Percentiles rank a stretch among this genome's conserved stretches.
These are phyloP conservation scores for Knipowitschia caucasica DNA, from an alignment of 2,797 vertebrate species.

Conservation along the genomic window DNA sequence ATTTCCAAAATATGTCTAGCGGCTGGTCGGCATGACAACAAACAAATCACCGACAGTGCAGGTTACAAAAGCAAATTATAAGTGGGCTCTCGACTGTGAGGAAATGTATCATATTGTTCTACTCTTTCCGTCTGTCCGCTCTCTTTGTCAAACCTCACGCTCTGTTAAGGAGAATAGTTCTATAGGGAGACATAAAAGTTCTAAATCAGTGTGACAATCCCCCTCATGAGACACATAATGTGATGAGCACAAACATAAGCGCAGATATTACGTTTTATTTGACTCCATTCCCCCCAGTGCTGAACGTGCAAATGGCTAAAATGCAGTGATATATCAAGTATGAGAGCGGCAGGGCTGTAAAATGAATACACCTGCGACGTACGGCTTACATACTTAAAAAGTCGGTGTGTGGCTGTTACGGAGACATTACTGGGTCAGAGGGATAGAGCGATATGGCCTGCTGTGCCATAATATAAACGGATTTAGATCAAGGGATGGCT, in stretches of 20 bases:
- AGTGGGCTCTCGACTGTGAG: too few species aligned
- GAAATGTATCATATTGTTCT: constrained; percentile 39
- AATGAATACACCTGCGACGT: constrained; percentile 34
- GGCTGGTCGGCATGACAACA: too few species aligned
- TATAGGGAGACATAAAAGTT: constrained; percentile 21
- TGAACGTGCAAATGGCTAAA: constrained; percentile 37
- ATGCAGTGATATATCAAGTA: constrained; percentile 27
- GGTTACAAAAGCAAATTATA: too few species aligned
- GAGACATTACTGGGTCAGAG: constrained; percentile 17
- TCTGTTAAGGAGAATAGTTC: constrained; percentile 25
- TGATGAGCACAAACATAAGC: constrained; percentile 38
- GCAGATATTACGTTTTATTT: constrained; percentile 43
- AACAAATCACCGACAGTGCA: too few species aligned
- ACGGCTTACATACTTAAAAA: constrained; percentile 22
- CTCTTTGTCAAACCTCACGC: constrained; percentile 25
- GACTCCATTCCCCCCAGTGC: constrained; percentile 48
- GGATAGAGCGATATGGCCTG: constrained; percentile 10
- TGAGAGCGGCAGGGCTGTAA: constrained; percentile 17
- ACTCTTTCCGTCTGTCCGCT: constrained; percentile 33
- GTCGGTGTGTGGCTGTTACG: constrained; percentile 13
- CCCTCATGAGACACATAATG: constrained; percentile 36
- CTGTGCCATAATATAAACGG: neutral
- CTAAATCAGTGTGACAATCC: constrained; percentile 37
- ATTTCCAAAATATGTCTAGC: too few species aligned
- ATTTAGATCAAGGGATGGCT: constrained; percentile 12